phyloP scores from a whole-genome alignment of 2,797 vertebrate genomes.

The Cottoperca gobio region DNA sequence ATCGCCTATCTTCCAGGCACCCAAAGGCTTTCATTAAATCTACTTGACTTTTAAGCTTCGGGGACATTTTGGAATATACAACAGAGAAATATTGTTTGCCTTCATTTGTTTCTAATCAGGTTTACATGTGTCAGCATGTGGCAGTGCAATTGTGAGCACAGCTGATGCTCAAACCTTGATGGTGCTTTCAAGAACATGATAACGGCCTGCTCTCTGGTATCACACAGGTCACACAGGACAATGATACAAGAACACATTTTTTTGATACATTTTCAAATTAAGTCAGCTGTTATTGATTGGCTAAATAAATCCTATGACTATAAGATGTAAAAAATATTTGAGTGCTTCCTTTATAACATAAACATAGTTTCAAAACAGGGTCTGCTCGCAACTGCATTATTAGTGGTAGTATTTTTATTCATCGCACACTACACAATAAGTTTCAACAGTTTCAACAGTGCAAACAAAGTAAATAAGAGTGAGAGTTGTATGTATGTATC shows the following conservation, averaged over 20 bases:
- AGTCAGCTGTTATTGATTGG: not conserved
- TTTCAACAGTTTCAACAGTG: too few relatives aligned
- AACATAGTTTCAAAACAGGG: not conserved
- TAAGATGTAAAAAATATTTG: not conserved
- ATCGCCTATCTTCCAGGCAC: not conserved
- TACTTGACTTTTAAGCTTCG: not conserved
- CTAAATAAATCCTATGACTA: not conserved
- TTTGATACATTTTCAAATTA: not conserved
- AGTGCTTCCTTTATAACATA: not conserved
- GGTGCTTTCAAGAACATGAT: constrained; percentile 3
- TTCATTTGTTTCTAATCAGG: not conserved
- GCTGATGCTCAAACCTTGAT: not conserved
- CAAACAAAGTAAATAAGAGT: too few relatives aligned
- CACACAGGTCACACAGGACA: not conserved
- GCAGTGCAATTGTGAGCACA: not conserved
- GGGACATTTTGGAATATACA: not conserved
- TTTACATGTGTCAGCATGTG: not conserved
- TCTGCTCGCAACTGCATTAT: not conserved
- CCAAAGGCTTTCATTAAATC: not conserved
- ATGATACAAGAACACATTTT: not conserved
- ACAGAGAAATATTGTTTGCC: not conserved
- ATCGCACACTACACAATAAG: too few relatives aligned
- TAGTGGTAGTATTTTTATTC: too few relatives aligned
- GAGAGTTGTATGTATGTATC: too few relatives aligned
- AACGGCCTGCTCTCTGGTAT: not conserved